Conservation (phyloP, 1,140 invertebrate species). For the Drosophila hydei region DNA sequence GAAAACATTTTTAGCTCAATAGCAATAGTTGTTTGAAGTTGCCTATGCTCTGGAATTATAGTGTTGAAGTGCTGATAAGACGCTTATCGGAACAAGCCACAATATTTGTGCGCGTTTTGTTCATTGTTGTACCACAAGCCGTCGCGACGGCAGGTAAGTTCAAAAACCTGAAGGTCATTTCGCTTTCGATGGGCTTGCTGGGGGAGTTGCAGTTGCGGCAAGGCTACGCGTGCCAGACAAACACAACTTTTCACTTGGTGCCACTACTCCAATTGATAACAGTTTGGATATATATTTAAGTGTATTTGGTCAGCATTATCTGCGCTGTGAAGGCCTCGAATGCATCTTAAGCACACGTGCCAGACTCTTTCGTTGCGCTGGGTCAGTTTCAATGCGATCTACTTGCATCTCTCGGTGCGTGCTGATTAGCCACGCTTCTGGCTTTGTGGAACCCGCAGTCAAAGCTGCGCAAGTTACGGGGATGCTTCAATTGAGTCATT, state of each 20-base stretch:
- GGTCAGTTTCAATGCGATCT: conserved; percentile 48
- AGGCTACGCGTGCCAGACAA: conserved; percentile 2
- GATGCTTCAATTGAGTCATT: conserved; percentile 70
- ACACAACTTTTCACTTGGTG: conserved; percentile 14
- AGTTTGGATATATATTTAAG: neutral
- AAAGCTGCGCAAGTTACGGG: conserved; percentile 40
- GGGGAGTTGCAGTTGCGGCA: neutral
- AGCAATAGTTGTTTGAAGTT: conserved; percentile 1
- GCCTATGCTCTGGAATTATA: neutral
- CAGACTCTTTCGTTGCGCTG: conserved; percentile 19
- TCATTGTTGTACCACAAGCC: neutral
- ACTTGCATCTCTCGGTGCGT: conserved; percentile 35
- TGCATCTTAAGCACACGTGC: neutral
- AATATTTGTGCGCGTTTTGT: conserved; percentile 2
- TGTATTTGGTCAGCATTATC: conserved; percentile 1
- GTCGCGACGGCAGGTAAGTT: conserved; percentile 6
- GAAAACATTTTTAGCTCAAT: neutral
- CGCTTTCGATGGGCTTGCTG: neutral
- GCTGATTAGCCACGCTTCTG: conserved; percentile 64
- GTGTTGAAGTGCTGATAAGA: conserved; percentile 32
- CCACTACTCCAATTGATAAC: neutral
- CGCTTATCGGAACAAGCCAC: conserved; percentile 14
- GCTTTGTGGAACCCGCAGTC: conserved; percentile 25
- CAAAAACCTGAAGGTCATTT: conserved; percentile 10
- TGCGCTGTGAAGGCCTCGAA: neutral